Base-by-base conservation (phyloP, 2,113 vertebrate species). In the Serinus canaria region DNA sequence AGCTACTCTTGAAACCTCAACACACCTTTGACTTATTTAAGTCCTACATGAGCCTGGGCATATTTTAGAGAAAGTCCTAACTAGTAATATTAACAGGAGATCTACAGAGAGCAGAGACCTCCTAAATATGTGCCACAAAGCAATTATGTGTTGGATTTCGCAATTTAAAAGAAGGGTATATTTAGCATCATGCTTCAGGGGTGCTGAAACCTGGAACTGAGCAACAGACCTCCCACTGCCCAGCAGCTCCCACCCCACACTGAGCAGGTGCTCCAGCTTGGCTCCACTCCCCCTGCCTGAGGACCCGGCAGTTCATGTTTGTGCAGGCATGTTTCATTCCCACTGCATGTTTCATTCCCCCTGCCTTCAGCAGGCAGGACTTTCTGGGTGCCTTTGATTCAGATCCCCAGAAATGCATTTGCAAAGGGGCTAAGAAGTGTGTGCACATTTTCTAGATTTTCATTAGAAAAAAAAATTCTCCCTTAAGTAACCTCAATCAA, bases 1-100 rank as follows among this genome's bases (percentile, higher is more conserved):
- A 1, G 47, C 39, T 82, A 30, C 13, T 31, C n/a, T 35, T 39
- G 23, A 90, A 90, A 82, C 4, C 30, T 72, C 82, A 90, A 80
- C 31, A 89, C 80, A 55, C 6, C 22, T 33, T 37, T 35, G 55
- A 46, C 2, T 3, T 28, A 9, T 35, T 43, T 24, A 72, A 72
- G 56, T 60, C 56, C 47, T 64, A 37, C 7, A 84, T 0, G 11
- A 85, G 64, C 28, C 66, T 62, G 33, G 50, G 41, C 19, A 73
- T 37, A 88, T 74, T 93, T 95, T 41, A 91, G 18, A 83, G 83
- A 95, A 81, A 87, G 84, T 94, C 87, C 50, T 22, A 35, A 74
- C 79, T 95, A 96, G 69, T 94, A 89, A 94, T 94, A 95, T 50
- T 88, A 96, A 83, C 50, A 58, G 46, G 46, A 79, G 39, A 87